Evolutionary conservation across 2,888 invertebrate species (phyloP).

Genomic region (Hermaeophaga mercurialis): DNA sequence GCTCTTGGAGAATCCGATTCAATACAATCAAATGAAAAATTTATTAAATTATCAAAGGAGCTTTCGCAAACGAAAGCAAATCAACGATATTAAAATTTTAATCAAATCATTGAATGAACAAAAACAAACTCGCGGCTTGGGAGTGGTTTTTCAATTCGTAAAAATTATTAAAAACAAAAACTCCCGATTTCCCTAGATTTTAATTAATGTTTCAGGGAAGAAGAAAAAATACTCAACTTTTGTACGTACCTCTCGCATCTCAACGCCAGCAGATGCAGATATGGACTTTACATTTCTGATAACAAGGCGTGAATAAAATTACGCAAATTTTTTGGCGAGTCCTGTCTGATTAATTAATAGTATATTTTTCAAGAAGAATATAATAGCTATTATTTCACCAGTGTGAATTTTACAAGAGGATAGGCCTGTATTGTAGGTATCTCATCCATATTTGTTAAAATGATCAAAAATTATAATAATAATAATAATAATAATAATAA

Average conservation of each 20-base stretch:
- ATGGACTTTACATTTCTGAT: too few species aligned
- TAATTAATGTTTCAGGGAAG: slow-evolving; percentile 49
- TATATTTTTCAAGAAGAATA: too few species aligned
- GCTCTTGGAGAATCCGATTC: slow-evolving; percentile 21
- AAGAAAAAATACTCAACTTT: slow-evolving; percentile 36
- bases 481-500: too few species aligned
- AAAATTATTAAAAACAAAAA: slow-evolving; percentile 51
- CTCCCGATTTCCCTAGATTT: slow-evolving; percentile 43
- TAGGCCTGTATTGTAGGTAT: too few species aligned
- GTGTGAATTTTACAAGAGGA: too few species aligned
- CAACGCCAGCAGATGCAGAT: slow-evolving; percentile 6
- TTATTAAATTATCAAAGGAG: slow-evolving; percentile 49
- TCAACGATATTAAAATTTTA: slow-evolving; percentile 55
- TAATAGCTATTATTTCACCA: too few species aligned
- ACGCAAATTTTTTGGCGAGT: too few species aligned
- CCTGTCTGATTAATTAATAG: too few species aligned
- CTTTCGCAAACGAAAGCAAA: slow-evolving; percentile 45
- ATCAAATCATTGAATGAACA: slow-evolving; percentile 52
- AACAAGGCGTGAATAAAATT: too few species aligned
- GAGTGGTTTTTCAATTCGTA: slow-evolving; percentile 45
- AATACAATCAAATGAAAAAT: slow-evolving; percentile 45
- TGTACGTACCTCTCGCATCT: slow-evolving; percentile 16
- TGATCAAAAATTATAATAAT: too few species aligned
- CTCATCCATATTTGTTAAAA: too few species aligned
- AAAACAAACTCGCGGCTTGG: slow-evolving; percentile 36